A percentile compares a stretch with the other conserved stretches of the same genome.
These are phyloP conservation scores for Stercorarius parasiticus DNA, from an alignment of 2,113 vertebrate species.

Conservation along the genomic window DNA sequence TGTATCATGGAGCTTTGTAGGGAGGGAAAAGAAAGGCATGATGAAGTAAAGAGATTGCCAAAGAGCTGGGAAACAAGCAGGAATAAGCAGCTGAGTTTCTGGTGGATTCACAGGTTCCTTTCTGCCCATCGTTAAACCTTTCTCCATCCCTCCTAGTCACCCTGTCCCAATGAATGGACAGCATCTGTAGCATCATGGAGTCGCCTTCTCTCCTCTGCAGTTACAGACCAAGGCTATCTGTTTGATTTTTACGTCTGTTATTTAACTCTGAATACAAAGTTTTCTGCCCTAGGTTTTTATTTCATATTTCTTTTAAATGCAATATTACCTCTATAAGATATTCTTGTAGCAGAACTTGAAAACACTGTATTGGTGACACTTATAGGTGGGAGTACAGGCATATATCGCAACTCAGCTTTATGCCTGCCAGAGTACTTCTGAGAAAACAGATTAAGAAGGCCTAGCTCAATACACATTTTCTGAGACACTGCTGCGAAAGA, in stretches of 20 bases:
- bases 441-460: background rate
- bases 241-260: background rate
- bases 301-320: background rate
- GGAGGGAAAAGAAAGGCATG: background rate
- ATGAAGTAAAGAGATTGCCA: background rate
- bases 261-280: background rate
- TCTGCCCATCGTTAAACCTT: background rate
- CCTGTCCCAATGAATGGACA: background rate
- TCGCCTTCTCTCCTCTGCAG: background rate
- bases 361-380: background rate
- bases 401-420: background rate
- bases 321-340: background rate
- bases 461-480: background rate
- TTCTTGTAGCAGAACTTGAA: background rate
- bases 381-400: background rate
- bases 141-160: background rate
- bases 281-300: background rate
- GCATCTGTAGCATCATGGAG: too few species aligned
- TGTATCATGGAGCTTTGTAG: background rate
- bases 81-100: background rate
- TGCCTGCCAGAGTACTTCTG: background rate
- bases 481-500: background rate
- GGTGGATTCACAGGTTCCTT: background rate
- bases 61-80: background rate
- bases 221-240: background rate